Percentiles rank a stretch among this genome's conserved stretches.
phyloP scores from a whole-genome alignment of 2,888 invertebrate species.

The Watsonalla binaria region DNA sequence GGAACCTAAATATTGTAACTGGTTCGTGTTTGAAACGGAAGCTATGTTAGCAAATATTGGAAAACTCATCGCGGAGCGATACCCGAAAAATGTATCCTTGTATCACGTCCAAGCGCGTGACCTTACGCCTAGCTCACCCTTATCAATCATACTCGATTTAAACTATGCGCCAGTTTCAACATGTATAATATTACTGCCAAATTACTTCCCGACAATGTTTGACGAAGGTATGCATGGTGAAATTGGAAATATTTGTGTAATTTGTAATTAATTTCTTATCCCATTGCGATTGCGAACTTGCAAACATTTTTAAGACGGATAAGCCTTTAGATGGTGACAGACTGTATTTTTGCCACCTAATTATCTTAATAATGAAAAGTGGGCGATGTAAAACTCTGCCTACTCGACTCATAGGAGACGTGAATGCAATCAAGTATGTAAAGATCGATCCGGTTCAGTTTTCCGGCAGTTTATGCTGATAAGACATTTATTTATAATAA shows the following conservation, averaged over 20 bases:
- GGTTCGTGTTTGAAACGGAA: slow-evolving; percentile 23
- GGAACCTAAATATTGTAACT: slow-evolving; percentile 4
- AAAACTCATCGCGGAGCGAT: slow-evolving; percentile 35
- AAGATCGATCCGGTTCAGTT: too few species aligned
- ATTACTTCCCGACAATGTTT: not conserved
- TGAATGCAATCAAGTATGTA: too few species aligned
- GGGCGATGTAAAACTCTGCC: too few species aligned
- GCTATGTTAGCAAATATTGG: slow-evolving; percentile 40
- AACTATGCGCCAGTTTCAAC: slow-evolving; percentile 48
- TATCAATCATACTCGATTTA: slow-evolving; percentile 51
- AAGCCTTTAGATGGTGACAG: too few species aligned
- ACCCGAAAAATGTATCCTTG: slow-evolving; percentile 35
- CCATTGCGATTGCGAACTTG: too few species aligned
- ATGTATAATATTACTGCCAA: slow-evolving; percentile 15
- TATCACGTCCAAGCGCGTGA: slow-evolving; percentile 31
- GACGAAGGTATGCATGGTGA: not conserved
- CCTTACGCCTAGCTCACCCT: slow-evolving; percentile 33
- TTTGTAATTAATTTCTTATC: not conserved
- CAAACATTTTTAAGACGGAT: too few species aligned
- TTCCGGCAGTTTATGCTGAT: too few species aligned
- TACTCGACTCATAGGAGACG: too few species aligned
- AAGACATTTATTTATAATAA: too few species aligned
- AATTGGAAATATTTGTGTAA: not conserved
- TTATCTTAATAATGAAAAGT: too few species aligned
- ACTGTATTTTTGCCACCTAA: too few species aligned